A percentile compares a stretch with the other conserved stretches of the same genome.
phyloP scores from a whole-genome alignment of 2,888 invertebrate genomes.

The Spilarctia lutea region DNA sequence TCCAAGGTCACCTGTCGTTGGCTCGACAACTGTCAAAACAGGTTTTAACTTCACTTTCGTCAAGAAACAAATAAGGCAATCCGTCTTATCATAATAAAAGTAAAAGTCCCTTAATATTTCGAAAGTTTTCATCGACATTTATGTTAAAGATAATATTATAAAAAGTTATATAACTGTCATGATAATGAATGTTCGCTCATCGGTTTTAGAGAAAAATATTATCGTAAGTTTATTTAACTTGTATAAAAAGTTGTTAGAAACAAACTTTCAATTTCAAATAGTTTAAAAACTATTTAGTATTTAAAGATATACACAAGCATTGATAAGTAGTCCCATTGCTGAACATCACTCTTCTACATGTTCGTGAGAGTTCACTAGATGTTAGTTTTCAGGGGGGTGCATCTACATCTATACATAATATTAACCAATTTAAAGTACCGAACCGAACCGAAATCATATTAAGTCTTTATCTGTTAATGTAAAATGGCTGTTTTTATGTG shows the following conservation, averaged over 20 bases:
- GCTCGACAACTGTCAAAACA: background rate
- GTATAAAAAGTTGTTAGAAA: background rate
- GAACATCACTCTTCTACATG: background rate
- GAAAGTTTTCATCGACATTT: conserved; percentile 22
- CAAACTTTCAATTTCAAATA: background rate
- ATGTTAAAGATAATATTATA: background rate
- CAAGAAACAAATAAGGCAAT: conserved; percentile 25
- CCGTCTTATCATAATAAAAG: conserved; percentile 35
- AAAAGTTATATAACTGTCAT: background rate
- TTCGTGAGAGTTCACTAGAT: background rate
- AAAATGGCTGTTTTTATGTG: too few relatives aligned
- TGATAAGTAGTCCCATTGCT: too few relatives aligned
- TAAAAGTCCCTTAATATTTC: conserved; percentile 39
- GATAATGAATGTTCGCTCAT: conserved; percentile 1
- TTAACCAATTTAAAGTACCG: too few relatives aligned
- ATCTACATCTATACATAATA: too few relatives aligned
- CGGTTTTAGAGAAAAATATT: background rate
- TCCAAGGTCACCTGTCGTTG: background rate
- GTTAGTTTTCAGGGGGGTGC: background rate
- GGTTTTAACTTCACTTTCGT: conserved; percentile 19
- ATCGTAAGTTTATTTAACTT: background rate
- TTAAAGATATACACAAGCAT: too few relatives aligned
- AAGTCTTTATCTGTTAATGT: too few relatives aligned
- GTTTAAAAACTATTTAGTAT: background rate
- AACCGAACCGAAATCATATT: too few relatives aligned